Evolutionary conservation across 2,888 invertebrate species (phyloP).

Genomic region (Melanostoma scalare): DNA sequence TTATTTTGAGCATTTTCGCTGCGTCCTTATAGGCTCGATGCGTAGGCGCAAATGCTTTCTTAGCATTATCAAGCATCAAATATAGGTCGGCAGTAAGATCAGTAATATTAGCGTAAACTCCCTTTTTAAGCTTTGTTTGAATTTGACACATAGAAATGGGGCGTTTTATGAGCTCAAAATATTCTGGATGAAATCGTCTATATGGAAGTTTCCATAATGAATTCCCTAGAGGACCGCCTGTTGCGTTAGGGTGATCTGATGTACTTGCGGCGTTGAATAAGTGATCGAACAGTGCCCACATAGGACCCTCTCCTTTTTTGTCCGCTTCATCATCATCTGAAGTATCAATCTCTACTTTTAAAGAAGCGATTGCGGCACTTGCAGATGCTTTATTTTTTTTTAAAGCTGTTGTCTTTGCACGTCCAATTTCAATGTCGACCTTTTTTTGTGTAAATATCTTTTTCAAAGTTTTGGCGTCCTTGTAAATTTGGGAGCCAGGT

Average conservation of each 20-base stretch:
- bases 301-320: constrained; percentile 87
- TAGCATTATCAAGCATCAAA: constrained; percentile 98
- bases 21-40: constrained; percentile 94
- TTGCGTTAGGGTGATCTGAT: constrained; percentile 82
- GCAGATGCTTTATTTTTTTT: constrained; percentile 79
- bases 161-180: constrained; percentile 97
- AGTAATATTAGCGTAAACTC: constrained; percentile 91
- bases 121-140: constrained; percentile 90
- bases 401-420: constrained; percentile 84
- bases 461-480: constrained; percentile 94
- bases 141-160: constrained; percentile 97
- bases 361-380: constrained; percentile 84
- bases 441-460: constrained; percentile 88
- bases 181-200: constrained; percentile 95
- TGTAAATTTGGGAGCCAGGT: constrained; percentile 97
- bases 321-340: constrained; percentile 85
- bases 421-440: constrained; percentile 88
- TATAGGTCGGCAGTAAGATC: constrained; percentile 97
- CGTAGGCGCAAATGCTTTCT: constrained; percentile 91
- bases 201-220: constrained; percentile 97
- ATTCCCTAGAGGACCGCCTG: constrained; percentile 92
- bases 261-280: constrained; percentile 87
- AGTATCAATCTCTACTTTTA: constrained; percentile 86
- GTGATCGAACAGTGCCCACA: constrained; percentile 95
- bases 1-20: constrained; percentile 90